Evolutionary conservation across 2,888 invertebrate species (phyloP), one percentile per base, ranked within the genome.

Genomic region (Tetragonula carbonaria): DNA sequence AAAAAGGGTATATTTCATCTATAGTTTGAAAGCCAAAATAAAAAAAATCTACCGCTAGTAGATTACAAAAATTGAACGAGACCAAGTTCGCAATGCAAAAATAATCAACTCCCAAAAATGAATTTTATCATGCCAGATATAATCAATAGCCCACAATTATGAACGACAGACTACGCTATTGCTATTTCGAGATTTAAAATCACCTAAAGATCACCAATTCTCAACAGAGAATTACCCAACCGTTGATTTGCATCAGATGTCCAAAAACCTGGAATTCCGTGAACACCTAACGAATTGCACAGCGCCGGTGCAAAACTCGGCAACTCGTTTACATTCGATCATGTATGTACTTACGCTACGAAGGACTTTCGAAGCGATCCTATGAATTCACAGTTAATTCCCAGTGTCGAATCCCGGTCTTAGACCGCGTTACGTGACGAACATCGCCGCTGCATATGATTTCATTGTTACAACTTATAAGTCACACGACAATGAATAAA

Each of bases 361-460:
- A 68, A 68, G 59, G 68, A 68, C 38, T 18, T 51, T 23, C 21
- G 5, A 63, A 18, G 50, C 51, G 38, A 70, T 63, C 53, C 38
- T 4, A 28, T 18, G 14, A 71, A 70, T 53, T 63, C 11, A 2
- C 62, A 3, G 45, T 55, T 28, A 51, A 75, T 67, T 57, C 18
- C 18, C 45, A 6, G 50, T 38, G 8, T n/a, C 23, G 53, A 66
- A 55, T 11, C 45, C 8, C 66, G 74, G 51, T 23, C 33, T 33
- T 13, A 23, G 62, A 6, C 33, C 63, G 23, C 23, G 70, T 14
- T 23, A n/a, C 23, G 23, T 16, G 8, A 62, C 23, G 23, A 62
- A 28, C 23, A 62, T 65, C 65, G 65, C 28, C 28, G 38, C 3
- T 38, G 38, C 45, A 8, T n/a, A n/a, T 21, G 74, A 70, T 82